A percentile compares a stretch with the other conserved stretches of the same genome.
Evolutionary conservation across 2,797 vertebrate species (phyloP).

Genomic region (Rhabdophis nuchalis): DNA sequence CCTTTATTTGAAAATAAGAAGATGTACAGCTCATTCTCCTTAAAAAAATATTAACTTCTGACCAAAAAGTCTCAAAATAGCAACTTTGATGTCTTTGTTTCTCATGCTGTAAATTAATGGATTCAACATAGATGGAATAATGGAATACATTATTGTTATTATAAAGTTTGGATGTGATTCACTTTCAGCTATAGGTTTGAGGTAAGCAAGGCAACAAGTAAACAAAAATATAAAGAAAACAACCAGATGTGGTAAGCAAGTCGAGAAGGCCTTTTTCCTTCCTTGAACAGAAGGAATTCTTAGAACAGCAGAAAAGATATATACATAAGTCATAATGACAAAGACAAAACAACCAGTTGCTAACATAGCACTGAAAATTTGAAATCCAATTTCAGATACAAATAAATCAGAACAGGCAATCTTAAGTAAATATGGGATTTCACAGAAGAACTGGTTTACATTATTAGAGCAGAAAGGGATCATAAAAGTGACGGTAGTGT

Average conservation of each 20-base stretch:
- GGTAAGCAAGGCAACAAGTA: not conserved
- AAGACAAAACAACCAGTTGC: not conserved
- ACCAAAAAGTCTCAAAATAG: not conserved
- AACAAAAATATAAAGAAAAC: not conserved
- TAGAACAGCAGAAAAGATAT: not conserved
- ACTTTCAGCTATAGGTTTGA: not conserved
- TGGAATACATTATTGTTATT: not conserved
- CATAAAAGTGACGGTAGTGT: not conserved
- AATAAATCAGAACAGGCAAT: not conserved
- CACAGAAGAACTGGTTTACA: not conserved
- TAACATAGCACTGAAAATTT: not conserved
- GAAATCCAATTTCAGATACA: not conserved
- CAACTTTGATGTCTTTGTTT: not conserved
- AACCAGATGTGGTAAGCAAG: not conserved
- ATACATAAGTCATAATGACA: not conserved
- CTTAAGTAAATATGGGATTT: not conserved
- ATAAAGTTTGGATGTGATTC: not conserved
- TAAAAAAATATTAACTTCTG: not conserved
- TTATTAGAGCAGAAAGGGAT: not conserved
- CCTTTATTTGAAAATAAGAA: not conserved
- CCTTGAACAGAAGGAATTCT: not conserved
- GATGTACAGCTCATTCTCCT: not conserved
- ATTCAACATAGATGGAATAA: not conserved
- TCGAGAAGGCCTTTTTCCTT: conserved; percentile 4
- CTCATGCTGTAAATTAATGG: not conserved